Percentiles rank a stretch among this genome's conserved stretches.
Conservation (phyloP, 1,140 invertebrate genomes). For the Capitella teleta region DNA sequence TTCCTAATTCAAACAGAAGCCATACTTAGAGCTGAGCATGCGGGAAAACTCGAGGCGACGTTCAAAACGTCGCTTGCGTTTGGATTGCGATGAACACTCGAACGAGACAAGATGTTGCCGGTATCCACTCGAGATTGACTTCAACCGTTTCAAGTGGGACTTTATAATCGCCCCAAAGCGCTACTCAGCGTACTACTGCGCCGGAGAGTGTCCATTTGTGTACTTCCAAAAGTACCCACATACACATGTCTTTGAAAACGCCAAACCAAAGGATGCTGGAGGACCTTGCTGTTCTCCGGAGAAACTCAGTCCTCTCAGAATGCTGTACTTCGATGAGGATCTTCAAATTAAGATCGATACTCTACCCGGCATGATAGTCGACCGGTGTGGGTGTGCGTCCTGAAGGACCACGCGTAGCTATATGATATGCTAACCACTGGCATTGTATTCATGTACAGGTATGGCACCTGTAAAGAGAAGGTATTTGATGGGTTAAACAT, state of each 20-base stretch:
- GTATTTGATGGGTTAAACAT: too few relatives aligned
- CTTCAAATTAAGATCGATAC: slow-evolving; percentile 84
- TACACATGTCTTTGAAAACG: slow-evolving; percentile 47
- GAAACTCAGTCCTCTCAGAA: slow-evolving; percentile 79
- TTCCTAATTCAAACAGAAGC: too few relatives aligned
- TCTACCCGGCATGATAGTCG: slow-evolving; percentile 90
- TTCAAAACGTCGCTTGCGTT: background rate
- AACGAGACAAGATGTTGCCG: slow-evolving; percentile 10
- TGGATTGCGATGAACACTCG: slow-evolving; percentile 6
- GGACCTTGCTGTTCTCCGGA: slow-evolving; percentile 81
- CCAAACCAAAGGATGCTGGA: slow-evolving; percentile 55
- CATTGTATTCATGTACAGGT: too few relatives aligned
- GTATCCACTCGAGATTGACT: slow-evolving; percentile 56
- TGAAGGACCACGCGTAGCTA: too few relatives aligned
- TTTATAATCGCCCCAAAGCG: slow-evolving; percentile 96
- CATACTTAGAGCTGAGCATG: slow-evolving; percentile 8
- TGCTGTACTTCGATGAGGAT: slow-evolving; percentile 85
- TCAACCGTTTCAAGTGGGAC: slow-evolving; percentile 93
- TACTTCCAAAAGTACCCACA: slow-evolving; percentile 2
- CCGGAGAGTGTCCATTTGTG: slow-evolving; percentile 77
- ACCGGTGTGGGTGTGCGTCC: slow-evolving; percentile 90
- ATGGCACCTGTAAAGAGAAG: too few relatives aligned
- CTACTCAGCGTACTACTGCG: slow-evolving; percentile 90
- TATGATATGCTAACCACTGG: too few relatives aligned
- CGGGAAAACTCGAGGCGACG: slow-evolving; percentile 3